Evolutionary conservation across 1,140 invertebrate species (phyloP).

Genomic region (Drosophila rufa): DNA sequence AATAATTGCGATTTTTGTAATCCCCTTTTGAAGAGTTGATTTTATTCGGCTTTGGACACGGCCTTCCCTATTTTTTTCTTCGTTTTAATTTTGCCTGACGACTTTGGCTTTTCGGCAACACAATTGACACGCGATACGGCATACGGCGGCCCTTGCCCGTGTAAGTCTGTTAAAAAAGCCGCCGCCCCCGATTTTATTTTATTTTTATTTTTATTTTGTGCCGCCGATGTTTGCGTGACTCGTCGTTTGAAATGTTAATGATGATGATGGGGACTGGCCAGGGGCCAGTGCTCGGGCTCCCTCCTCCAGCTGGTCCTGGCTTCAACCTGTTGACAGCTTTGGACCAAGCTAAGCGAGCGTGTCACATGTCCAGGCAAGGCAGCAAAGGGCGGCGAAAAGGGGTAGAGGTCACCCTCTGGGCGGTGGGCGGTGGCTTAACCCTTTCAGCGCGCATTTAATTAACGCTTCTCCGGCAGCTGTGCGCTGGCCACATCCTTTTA

Average conservation of each 20-base stretch:
- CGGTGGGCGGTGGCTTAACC: constrained; percentile 46
- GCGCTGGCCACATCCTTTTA: constrained; percentile 16
- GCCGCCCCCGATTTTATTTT: constrained; percentile 15
- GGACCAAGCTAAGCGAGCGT: constrained; percentile 49
- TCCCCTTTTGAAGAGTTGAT: not conserved
- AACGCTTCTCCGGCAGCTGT: constrained; percentile 40
- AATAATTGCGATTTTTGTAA: not conserved
- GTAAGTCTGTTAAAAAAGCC: not conserved
- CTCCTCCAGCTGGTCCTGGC: not conserved
- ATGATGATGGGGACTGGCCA: constrained; percentile 20
- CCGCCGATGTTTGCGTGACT: constrained; percentile 50
- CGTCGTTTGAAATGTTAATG: constrained; percentile 67
- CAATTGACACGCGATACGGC: constrained; percentile 78
- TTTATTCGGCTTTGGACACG: constrained; percentile 14
- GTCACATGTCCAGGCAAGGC: constrained; percentile 54
- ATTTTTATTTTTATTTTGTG: constrained; percentile 20
- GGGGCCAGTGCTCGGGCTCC: not conserved
- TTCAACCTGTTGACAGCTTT: constrained; percentile 70
- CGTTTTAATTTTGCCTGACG: constrained; percentile 62
- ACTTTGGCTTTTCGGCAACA: constrained; percentile 68
- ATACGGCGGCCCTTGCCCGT: constrained; percentile 2
- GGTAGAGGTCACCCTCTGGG: constrained; percentile 8
- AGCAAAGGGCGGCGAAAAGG: not conserved
- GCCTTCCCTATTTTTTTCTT: constrained; percentile 15
- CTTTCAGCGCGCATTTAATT: constrained; percentile 77